phyloP scores from a whole-genome alignment of 2,797 vertebrate species.

The Crocidura indochinensis region DNA sequence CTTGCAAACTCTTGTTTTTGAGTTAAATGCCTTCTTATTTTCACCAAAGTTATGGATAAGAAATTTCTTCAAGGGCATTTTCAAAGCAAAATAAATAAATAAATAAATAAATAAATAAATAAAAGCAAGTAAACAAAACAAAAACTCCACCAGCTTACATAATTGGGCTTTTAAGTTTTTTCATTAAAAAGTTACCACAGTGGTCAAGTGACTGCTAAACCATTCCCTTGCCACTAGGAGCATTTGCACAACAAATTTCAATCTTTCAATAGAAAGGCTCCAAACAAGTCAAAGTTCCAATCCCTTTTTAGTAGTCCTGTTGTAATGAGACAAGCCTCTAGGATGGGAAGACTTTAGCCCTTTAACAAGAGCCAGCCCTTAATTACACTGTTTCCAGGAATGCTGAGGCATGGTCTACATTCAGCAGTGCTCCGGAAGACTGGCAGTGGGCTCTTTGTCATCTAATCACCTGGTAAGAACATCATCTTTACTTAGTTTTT shows the following conservation, averaged over 20 bases:
- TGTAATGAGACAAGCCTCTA: constrained; percentile 69
- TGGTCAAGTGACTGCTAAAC: constrained; percentile 30
- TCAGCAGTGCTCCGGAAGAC: constrained; percentile 74
- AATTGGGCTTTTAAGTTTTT: constrained; percentile 1
- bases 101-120: too few relatives aligned
- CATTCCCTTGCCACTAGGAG: constrained; percentile 45
- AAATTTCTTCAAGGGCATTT: constrained; percentile 27
- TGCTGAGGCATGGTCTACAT: constrained; percentile 69
- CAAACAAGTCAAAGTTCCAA: constrained; percentile 50
- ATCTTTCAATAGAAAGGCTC: constrained; percentile 54
- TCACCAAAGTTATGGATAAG: constrained; percentile 32
- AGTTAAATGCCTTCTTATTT: too few relatives aligned
- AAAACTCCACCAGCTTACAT: not conserved
- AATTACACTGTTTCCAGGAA: constrained; percentile 74
- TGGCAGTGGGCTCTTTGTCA: constrained; percentile 76
- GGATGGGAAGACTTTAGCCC: constrained; percentile 73
- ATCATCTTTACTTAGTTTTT: constrained; percentile 78
- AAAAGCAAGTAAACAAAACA: too few relatives aligned
- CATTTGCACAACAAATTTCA: constrained; percentile 60
- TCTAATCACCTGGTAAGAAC: constrained; percentile 83
- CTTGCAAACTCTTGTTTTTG: too few relatives aligned
- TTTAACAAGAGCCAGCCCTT: constrained; percentile 72
- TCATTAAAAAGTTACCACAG: constrained; percentile 19
- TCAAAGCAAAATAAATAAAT: constrained; percentile 27
- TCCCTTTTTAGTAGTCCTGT: constrained; percentile 58